A percentile compares a stretch with the other conserved stretches of the same genome.
phyloP scores from a whole-genome alignment of 1,140 invertebrate species.

The Drosophila nannoptera region DNA sequence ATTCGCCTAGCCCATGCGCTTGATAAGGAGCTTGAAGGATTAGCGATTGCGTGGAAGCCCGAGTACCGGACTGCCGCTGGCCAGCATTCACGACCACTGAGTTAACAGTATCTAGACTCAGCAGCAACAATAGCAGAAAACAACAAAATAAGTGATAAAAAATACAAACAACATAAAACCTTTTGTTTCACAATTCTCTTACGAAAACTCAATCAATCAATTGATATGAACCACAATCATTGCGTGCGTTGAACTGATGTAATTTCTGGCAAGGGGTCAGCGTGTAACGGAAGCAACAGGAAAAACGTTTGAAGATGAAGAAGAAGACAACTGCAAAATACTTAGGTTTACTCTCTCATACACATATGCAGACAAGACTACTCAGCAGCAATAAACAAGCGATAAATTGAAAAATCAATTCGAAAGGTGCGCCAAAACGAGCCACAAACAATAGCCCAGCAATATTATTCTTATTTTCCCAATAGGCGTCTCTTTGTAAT shows the following conservation, averaged over 20 bases:
- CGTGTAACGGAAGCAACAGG: slow-evolving; percentile 1
- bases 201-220: slow-evolving; percentile 65
- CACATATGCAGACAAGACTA: slow-evolving; percentile 39
- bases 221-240: slow-evolving; percentile 53
- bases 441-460: slow-evolving; percentile 77
- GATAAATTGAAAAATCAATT: slow-evolving; percentile 66
- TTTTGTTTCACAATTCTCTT: slow-evolving; percentile 69
- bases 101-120: neutral
- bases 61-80: slow-evolving; percentile 1
- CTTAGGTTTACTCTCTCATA: slow-evolving; percentile 72
- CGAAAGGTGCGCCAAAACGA: slow-evolving; percentile 40
- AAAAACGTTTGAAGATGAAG: neutral
- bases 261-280: slow-evolving; percentile 41
- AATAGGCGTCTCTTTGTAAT: slow-evolving; percentile 66
- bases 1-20: slow-evolving; percentile 38
- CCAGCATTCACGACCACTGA: neutral
- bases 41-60: slow-evolving; percentile 7
- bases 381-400: slow-evolving; percentile 62
- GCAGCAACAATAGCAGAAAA: slow-evolving; percentile 45
- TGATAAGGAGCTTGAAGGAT: neutral
- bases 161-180: slow-evolving; percentile 37
- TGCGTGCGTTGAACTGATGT: slow-evolving; percentile 69
- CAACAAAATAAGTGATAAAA: slow-evolving; percentile 71
- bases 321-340: slow-evolving; percentile 48
- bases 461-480: slow-evolving; percentile 78